phyloP scores from a whole-genome alignment of 2,113 vertebrate species.

The Bostrychus sinensis region DNA sequence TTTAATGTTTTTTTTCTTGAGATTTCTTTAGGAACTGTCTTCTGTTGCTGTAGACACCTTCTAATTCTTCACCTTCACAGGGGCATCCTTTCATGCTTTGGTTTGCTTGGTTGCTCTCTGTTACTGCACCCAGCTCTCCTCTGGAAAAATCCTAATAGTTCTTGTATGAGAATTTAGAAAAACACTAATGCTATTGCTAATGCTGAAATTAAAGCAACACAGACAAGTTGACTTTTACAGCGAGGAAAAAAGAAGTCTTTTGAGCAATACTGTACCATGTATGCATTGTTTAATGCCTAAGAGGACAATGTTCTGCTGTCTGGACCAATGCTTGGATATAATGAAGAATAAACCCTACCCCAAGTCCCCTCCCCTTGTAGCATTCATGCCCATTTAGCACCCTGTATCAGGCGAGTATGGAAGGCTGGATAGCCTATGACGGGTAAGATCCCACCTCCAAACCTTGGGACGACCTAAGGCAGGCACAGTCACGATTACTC shows the following conservation, averaged over 20 bases:
- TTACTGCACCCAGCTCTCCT: slow-evolving; percentile 59
- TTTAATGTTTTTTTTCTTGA: slow-evolving; percentile 29
- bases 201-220: slow-evolving; percentile 12
- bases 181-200: neutral
- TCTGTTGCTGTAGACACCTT: neutral
- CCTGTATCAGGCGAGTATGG: slow-evolving; percentile 77
- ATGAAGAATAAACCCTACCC: slow-evolving; percentile 40
- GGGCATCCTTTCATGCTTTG: slow-evolving; percentile 19
- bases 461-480: slow-evolving; percentile 90
- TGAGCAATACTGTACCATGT: slow-evolving; percentile 44
- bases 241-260: neutral
- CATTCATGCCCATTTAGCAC: slow-evolving; percentile 51
- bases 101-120: slow-evolving; percentile 31
- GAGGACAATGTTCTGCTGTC: slow-evolving; percentile 22
- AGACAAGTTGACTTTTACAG: slow-evolving; percentile 16
- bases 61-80: slow-evolving; percentile 22
- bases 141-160: slow-evolving; percentile 33
- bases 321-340: slow-evolving; percentile 54
- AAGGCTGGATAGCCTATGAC: slow-evolving; percentile 94
- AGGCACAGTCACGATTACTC: slow-evolving; percentile 90
- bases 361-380: slow-evolving; percentile 58
- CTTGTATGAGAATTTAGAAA: neutral
- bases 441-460: slow-evolving; percentile 90
- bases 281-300: slow-evolving; percentile 37
- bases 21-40: slow-evolving; percentile 12